Evolutionary conservation across 2,113 vertebrate genomes (phyloP), one percentile per base, ranked within the genome.

Genomic region (Pelvicachromis taeniatus): DNA sequence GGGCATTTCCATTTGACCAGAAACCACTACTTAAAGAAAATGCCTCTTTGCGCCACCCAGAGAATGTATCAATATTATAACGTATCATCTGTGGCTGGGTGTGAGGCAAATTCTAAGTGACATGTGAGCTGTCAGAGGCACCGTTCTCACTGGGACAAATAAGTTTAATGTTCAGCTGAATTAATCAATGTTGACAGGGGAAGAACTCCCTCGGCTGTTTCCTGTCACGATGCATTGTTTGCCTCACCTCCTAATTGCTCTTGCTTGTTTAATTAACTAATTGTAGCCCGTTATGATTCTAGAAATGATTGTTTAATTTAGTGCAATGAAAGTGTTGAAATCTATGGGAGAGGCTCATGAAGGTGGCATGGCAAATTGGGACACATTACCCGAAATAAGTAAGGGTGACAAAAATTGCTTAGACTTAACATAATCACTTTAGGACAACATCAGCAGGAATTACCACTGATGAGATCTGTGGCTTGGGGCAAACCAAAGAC

Each of bases 261-360:
- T 87, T 87, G 89, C 89, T 91, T 83, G 59, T 91, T 85, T 92
- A 93, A 94, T 95, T 93, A 95, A 93, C 91, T 94, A 94, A 96
- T 93, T 94, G 92, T 78, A 86, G 70, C 83, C 68, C 56, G 45
- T 87, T 93, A 88, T 87, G 88, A 93, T 93, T 94, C 88, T 87
- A 68, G 81, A 82, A 87, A 88, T 90, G 85, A 94, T 91, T 93
- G 84, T 93, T 94, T 92, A 87, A 95, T 93, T 93, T 88, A 86
- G 90, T 81, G 85, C 61, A 87, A 88, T 87, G 79, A 85, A 78
- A 56, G 68, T 40, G 50, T 55, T 84, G 48, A 77, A 83, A 89
- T 79, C 73, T 61, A 63, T 73, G 89, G 56, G 68, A 81, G 82
- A 86, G 58, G 88, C 87, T 89, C 78, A 82, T 23, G 54, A 85